Evolutionary conservation across 2,888 invertebrate genomes (phyloP), one percentile per base, ranked within the genome.

Genomic region (Choristoneura rosaceana): DNA sequence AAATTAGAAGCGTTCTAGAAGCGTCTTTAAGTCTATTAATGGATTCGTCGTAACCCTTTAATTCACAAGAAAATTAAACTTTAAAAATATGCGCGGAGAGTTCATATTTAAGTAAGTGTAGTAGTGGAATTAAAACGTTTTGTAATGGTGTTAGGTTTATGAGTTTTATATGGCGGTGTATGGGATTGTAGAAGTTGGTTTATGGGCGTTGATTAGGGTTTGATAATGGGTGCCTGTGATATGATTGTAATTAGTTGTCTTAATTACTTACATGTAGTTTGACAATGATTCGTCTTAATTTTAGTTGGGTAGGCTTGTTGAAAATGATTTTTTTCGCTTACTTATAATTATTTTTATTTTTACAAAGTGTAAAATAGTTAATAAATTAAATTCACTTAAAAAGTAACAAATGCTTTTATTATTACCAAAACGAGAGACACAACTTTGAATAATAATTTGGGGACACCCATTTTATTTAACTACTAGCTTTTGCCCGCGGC

Each of bases 131-230:
- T 52, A 17, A 5, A 9, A 3, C 17, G 52, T 52, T 52, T 17
- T 17, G 8, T 15, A 52, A 17, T 52, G 15, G 52, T 7, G 4
- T 5, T 8, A 1, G 15, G 47, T 47, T 52, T 52, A 52, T 17
- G 52, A 52, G 52, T 17, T 52, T 52, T 52, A 52, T 52, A 52
- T 52, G 52, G 17, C 5, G 52, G 15, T 52, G 52, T 52, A 52
- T 52, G 52, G 52, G 15, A 52, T 52, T 52, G 52, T 52, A 17
- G 52, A 52, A 52, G 52, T 52, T 52, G 17, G 52, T 52, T 52
- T 52, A 52, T 17, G 38, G 9, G 7, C 9, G n/a, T 65, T 65
- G 7, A 55, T 65, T 15, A 65, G 52, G 12, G 52, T 12, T 41
- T 55, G 45, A 47, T 55, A 38, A 17, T 17, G 38, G 25, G 17